A percentile compares a stretch with the other conserved stretches of the same genome.
Conservation (phyloP, 2,113 vertebrate species). For the Eclectus roratus region DNA sequence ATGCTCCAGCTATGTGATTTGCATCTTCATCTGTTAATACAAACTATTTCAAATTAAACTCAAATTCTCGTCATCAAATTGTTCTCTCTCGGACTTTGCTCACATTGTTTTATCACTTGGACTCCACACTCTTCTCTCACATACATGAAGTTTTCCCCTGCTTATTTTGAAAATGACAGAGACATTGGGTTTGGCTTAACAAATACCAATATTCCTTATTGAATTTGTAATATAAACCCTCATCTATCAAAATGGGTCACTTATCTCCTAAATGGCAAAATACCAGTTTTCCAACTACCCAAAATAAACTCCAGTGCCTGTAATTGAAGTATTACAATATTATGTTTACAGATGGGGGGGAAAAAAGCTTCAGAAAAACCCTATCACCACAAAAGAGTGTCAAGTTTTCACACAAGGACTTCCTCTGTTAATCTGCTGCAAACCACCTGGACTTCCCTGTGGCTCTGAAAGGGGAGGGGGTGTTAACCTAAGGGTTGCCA, state of each 20-base stretch:
- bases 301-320: background rate
- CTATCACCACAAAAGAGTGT: background rate
- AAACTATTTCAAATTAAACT: background rate
- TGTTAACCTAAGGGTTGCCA: background rate
- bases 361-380: rapidly evolving
- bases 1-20: background rate
- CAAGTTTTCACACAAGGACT: background rate
- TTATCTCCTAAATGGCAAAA: background rate
- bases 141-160: background rate
- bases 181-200: background rate
- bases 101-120: background rate
- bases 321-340: background rate
- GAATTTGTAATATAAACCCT: background rate
- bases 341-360: background rate
- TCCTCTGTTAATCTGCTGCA: background rate
- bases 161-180: background rate
- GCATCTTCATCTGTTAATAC: background rate
- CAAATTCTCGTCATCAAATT: background rate
- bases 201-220: background rate
- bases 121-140: background rate
- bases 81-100: background rate
- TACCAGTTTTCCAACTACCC: background rate
- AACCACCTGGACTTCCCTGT: background rate
- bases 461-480: background rate
- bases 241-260: background rate